These are phyloP conservation scores for Achlya flavicornis DNA, from an alignment of 2,888 invertebrate species.

Conservation along the genomic window DNA sequence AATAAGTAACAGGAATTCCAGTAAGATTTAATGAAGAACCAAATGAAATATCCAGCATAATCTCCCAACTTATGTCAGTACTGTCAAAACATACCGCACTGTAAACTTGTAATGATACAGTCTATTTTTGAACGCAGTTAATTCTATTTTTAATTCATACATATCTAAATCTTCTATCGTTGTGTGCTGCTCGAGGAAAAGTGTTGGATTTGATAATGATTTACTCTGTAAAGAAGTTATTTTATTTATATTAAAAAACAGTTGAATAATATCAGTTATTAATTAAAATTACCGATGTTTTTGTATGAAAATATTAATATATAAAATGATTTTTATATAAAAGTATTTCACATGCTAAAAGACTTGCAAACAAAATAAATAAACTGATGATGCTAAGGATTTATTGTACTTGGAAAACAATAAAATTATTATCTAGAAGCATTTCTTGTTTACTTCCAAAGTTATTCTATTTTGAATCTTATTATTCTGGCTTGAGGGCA, in stretches of 20 bases:
- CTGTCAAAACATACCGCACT: background rate
- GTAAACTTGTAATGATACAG: background rate
- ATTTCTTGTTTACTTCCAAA: background rate
- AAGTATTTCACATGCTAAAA: too few relatives aligned
- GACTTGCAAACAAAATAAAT: too few relatives aligned
- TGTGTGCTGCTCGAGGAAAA: background rate
- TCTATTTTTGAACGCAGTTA: background rate
- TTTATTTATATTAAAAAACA: background rate
- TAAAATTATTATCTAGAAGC: too few relatives aligned
- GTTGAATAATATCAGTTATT: too few relatives aligned
- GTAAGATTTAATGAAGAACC: background rate
- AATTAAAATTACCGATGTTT: too few relatives aligned
- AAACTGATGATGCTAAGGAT: too few relatives aligned
- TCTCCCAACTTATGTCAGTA: too few relatives aligned
- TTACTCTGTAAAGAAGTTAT: background rate
- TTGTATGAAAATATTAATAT: too few relatives aligned
- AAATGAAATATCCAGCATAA: background rate
- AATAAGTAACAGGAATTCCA: background rate
- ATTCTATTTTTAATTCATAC: conserved; percentile 4
- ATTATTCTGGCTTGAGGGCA: background rate
- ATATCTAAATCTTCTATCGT: background rate
- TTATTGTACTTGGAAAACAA: too few relatives aligned
- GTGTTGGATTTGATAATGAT: background rate
- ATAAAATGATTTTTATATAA: too few relatives aligned
- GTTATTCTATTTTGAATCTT: background rate